A percentile compares a stretch with the other conserved stretches of the same genome.
These are phyloP conservation scores for Malurus cyaneus DNA, from an alignment of 2,113 vertebrate genomes.

Conservation along the genomic window DNA sequence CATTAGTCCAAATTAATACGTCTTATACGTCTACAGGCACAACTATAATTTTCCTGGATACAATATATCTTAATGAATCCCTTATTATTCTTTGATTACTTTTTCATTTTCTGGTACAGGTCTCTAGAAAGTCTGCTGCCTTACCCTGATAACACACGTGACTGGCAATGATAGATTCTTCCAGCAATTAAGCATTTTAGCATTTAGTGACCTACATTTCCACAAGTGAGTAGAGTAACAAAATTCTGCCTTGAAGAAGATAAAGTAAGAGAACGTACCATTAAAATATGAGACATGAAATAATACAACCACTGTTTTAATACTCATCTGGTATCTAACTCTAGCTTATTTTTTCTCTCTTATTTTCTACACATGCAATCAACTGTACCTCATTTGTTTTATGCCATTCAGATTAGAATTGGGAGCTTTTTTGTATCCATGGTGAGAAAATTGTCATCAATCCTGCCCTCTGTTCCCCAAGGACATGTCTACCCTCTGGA, in stretches of 20 bases:
- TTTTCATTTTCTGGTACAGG: background rate
- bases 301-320: background rate
- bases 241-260: background rate
- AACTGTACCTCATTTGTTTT: background rate
- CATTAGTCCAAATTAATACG: background rate
- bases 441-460: background rate
- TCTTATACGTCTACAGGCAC: background rate
- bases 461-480: background rate
- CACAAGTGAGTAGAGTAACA: background rate
- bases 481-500: background rate
- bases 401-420: background rate
- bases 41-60: background rate
- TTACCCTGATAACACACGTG: background rate
- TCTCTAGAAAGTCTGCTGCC: background rate
- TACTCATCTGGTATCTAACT: background rate
- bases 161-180: background rate
- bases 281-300: background rate
- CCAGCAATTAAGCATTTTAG: background rate
- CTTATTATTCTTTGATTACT: background rate
- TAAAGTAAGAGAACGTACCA: rapidly evolving
- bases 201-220: background rate
- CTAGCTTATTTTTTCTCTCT: background rate
- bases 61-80: background rate
- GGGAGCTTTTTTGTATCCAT: background rate
- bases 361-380: background rate